These are phyloP conservation scores for Urophycis tenuis DNA, from an alignment of 2,797 vertebrate species.

Conservation along the genomic window DNA sequence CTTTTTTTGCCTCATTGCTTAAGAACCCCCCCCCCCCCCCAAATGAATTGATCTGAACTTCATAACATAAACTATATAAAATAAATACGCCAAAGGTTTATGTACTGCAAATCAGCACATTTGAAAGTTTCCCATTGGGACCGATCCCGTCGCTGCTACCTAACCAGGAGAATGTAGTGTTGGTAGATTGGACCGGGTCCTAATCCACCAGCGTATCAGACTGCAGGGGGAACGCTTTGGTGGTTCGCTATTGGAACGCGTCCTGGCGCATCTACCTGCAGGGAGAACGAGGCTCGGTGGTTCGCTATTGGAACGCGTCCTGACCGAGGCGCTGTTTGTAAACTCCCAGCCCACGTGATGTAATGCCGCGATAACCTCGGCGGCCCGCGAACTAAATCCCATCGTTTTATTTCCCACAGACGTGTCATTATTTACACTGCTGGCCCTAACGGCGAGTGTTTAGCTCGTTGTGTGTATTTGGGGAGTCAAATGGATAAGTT, in stretches of 20 bases:
- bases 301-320: slow-evolving; percentile 34
- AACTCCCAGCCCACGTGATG: slow-evolving; percentile 47
- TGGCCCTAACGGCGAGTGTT: background rate
- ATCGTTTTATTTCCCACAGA: background rate
- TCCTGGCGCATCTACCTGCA: background rate
- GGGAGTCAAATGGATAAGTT: background rate
- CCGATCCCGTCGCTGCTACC: background rate
- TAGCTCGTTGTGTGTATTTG: background rate
- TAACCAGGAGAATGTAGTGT: background rate
- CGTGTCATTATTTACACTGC: background rate
- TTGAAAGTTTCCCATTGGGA: background rate
- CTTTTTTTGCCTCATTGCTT: no score
- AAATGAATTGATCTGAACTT: background rate
- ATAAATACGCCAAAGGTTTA: no score
- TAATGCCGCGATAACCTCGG: slow-evolving; percentile 21
- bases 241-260: background rate
- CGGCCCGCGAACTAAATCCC: background rate
- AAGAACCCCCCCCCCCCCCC: no score
- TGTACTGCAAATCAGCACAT: background rate
- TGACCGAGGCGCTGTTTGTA: slow-evolving; percentile 44
- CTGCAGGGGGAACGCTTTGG: background rate
- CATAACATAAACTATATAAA: no score
- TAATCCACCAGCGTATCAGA: background rate
- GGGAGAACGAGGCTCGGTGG: background rate
- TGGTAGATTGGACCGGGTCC: background rate